A percentile compares a stretch with the other conserved stretches of the same genome.
Conservation (phyloP, 2,888 invertebrate species). For the Chrysolina americana region DNA sequence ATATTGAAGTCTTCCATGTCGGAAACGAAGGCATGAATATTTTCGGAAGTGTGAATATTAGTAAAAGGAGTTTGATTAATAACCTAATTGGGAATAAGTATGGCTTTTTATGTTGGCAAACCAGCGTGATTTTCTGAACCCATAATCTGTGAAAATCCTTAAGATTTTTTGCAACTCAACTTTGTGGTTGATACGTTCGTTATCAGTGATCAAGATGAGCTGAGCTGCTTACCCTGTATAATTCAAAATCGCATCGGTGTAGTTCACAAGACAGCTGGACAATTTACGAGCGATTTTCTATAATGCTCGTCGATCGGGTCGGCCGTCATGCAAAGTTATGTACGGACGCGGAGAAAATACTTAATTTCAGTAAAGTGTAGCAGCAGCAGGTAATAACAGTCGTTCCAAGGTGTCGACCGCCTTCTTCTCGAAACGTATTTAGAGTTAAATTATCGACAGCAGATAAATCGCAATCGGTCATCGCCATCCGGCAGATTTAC, state of each 20-base stretch:
- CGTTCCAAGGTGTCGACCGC: constrained; percentile 59
- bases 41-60: no score
- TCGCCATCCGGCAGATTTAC: constrained; percentile 60
- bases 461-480: constrained; percentile 57
- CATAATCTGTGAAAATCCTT: no score
- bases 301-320: constrained; percentile 31
- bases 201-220: no score
- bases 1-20: no score
- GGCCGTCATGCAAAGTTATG: constrained; percentile 52
- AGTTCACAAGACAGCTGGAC: background rate
- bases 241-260: background rate
- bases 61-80: no score
- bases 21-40: no score
- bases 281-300: constrained; percentile 30
- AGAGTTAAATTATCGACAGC: constrained; percentile 60
- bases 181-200: no score
- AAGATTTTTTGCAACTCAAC: no score
- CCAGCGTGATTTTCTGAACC: no score
- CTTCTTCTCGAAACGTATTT: constrained; percentile 54
- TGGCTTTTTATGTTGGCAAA: no score
- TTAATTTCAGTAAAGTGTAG: constrained; percentile 54
- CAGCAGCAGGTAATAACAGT: constrained; percentile 57
- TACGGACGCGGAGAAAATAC: constrained; percentile 51
- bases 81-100: no score
- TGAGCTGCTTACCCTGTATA: background rate